Conservation (phyloP, 2,113 vertebrate genomes). For the Emberiza fucata region DNA sequence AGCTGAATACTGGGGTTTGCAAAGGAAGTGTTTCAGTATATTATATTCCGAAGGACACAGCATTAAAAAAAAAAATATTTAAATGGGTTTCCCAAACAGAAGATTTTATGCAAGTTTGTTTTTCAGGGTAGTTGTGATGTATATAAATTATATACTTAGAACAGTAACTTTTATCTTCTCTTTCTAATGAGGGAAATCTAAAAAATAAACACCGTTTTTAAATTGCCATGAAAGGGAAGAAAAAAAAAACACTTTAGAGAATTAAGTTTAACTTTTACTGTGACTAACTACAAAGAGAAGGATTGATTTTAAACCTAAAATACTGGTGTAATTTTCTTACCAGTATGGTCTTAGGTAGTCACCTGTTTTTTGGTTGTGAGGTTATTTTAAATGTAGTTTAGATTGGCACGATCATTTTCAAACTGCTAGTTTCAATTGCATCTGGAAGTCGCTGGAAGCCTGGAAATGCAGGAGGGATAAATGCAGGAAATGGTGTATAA, state of each 20-base stretch:
- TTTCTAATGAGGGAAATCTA: background rate
- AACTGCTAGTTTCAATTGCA: constrained; percentile 28
- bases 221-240: background rate
- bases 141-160: background rate
- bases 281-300: background rate
- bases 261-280: background rate
- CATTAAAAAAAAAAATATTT: background rate
- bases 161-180: background rate
- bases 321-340: background rate
- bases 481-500: constrained; percentile 37
- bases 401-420: constrained; percentile 1
- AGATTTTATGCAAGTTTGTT: background rate
- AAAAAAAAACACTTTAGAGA: background rate
- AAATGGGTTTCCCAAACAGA: background rate
- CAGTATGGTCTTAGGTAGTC: background rate
- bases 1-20: background rate
- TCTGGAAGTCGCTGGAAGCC: background rate
- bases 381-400: background rate
- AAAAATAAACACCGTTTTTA: background rate
- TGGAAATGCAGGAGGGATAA: constrained; percentile 24
- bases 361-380: background rate
- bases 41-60: background rate
- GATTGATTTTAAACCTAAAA: background rate
- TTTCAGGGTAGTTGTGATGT: background rate
- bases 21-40: background rate